Percentiles rank a stretch among this genome's conserved stretches.
phyloP scores from a whole-genome alignment of 1,140 invertebrate genomes.

The Liolophura sinensis region DNA sequence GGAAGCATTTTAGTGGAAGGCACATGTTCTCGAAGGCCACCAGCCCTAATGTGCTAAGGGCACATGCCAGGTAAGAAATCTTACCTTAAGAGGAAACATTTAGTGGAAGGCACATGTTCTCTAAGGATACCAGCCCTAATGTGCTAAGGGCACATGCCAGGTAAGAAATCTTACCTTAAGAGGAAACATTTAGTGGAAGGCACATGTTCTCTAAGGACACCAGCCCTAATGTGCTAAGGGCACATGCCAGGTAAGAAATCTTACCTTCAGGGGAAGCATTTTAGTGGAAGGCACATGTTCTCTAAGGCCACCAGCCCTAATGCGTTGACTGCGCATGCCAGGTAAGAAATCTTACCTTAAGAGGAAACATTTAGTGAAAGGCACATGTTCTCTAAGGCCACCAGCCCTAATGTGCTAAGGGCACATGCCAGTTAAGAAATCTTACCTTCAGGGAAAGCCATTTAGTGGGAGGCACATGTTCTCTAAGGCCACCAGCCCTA shows the following conservation, averaged over 20 bases:
- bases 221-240: conserved; percentile 51
- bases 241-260: conserved; percentile 59
- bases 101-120: conserved; percentile 72
- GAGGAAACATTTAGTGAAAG: conserved; percentile 69
- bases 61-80: conserved; percentile 62
- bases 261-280: too few relatives aligned
- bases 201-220: conserved; percentile 65
- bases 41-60: conserved; percentile 51
- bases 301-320: conserved; percentile 63
- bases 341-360: conserved; percentile 65
- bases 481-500: conserved; percentile 63
- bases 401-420: conserved; percentile 50
- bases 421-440: conserved; percentile 63
- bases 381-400: conserved; percentile 66
- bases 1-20: too few relatives aligned
- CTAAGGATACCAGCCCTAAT: conserved; percentile 63
- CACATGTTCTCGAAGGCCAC: conserved; percentile 65
- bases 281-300: too few relatives aligned
- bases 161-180: conserved; percentile 70
- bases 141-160: conserved; percentile 50
- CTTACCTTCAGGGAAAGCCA: too few relatives aligned
- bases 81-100: too few relatives aligned
- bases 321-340: conserved; percentile 51
- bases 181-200: conserved; percentile 77
- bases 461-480: conserved; percentile 73